Percentiles rank a stretch among this genome's conserved stretches.
phyloP scores from a whole-genome alignment of 2,888 invertebrate species.

The Agrochola litura region DNA sequence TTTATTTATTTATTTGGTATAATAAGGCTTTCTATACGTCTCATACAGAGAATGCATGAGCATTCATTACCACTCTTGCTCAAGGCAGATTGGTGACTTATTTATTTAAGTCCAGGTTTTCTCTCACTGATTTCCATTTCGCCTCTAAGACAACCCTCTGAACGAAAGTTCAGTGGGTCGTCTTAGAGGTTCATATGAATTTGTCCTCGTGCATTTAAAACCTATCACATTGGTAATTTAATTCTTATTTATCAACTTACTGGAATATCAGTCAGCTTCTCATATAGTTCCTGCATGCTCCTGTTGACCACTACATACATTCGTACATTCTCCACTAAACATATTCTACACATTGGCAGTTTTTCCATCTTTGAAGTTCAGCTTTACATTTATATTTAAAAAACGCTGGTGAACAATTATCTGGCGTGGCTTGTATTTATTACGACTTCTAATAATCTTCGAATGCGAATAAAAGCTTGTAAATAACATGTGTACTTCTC shows the following conservation, averaged over 20 bases:
- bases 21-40: neutral
- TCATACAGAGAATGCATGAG: neutral
- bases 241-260: neutral
- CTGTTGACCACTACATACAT: neutral
- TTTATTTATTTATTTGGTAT: no score
- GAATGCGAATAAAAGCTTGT: neutral
- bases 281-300: neutral
- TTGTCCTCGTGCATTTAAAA: no score
- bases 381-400: neutral
- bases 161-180: no score
- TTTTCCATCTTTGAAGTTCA: neutral
- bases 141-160: no score
- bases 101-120: no score
- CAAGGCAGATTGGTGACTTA: no score
- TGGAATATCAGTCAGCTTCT: neutral
- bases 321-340: neutral
- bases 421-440: neutral
- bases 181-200: no score
- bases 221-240: no score
- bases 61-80: no score
- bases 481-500: neutral
- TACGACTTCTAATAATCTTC: neutral
- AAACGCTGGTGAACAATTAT: neutral
- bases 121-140: no score
- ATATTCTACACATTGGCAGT: neutral